These are phyloP conservation scores for Synaphobranchus kaupii DNA, from an alignment of 2,797 vertebrate genomes.

Conservation along the genomic window DNA sequence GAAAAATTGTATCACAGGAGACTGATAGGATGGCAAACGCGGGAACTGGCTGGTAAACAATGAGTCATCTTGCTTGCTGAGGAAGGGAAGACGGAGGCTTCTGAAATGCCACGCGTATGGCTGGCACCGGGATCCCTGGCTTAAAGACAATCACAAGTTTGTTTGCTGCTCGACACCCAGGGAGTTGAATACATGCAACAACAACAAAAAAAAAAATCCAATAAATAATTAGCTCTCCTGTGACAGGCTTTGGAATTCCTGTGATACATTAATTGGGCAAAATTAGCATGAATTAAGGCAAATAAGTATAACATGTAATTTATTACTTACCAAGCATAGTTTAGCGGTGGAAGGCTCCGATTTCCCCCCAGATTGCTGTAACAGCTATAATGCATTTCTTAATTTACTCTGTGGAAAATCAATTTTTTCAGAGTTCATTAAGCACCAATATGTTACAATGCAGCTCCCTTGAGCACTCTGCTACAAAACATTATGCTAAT, in stretches of 20 bases:
- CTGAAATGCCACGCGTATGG: constrained; percentile 55
- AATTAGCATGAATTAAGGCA: constrained; percentile 99
- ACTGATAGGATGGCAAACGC: constrained; percentile 59
- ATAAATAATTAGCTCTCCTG: constrained; percentile 99
- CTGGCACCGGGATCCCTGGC: constrained; percentile 67
- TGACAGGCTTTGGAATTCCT: constrained; percentile 96
- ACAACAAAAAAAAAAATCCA: constrained; percentile 82
- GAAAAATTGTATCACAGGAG: constrained; percentile 65
- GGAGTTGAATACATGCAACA: constrained; percentile 79
- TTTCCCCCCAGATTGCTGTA: constrained; percentile 99
- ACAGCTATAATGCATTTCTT: constrained; percentile 99
- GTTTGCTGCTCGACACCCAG: constrained; percentile 85
- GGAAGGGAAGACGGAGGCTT: constrained; percentile 62
- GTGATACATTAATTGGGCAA: constrained; percentile 99
- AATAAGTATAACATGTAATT: constrained; percentile 99
- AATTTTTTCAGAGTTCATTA: constrained; percentile 99
- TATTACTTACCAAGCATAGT: constrained; percentile 99
- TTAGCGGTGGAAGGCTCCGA: constrained; percentile 94
- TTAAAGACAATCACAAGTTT: constrained; percentile 82
- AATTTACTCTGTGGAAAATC: constrained; percentile 99
- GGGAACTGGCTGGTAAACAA: constrained; percentile 73
- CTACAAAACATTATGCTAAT: constrained; percentile 99
- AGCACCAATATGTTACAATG: constrained; percentile 99
- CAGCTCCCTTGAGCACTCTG: constrained; percentile 89
- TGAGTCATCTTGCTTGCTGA: constrained; percentile 69